Conservation (phyloP, 2,888 invertebrate species). For the Athrips mouffetella region DNA sequence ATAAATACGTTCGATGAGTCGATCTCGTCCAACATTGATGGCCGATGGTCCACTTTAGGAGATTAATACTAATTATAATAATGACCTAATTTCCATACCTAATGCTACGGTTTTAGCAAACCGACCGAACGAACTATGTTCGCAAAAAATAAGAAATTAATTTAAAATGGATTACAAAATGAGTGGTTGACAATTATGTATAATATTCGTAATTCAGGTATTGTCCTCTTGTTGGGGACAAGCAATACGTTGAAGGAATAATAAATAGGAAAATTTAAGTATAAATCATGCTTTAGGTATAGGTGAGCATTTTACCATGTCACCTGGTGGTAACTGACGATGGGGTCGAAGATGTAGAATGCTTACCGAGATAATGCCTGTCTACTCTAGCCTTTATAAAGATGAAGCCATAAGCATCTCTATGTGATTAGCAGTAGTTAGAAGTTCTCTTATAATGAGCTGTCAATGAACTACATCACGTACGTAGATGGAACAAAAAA, state of each 20-base stretch:
- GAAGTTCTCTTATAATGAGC: slow-evolving; percentile 11
- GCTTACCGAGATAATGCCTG: too few species aligned
- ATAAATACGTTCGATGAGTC: slow-evolving; percentile 15
- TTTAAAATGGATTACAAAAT: slow-evolving; percentile 6
- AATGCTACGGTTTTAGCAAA: slow-evolving; percentile 44
- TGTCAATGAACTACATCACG: slow-evolving; percentile 22
- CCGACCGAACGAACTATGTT: neutral
- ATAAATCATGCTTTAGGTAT: too few species aligned
- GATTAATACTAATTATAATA: slow-evolving; percentile 57
- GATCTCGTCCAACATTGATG: slow-evolving; percentile 12
- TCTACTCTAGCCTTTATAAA: neutral
- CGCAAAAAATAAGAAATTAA: slow-evolving; percentile 15
- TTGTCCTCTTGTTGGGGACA: neutral
- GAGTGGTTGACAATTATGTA: neutral
- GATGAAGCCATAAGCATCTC: slow-evolving; percentile 17
- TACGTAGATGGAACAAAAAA: slow-evolving; percentile 47
- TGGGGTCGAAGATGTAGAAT: too few species aligned
- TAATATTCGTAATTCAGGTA: slow-evolving; percentile 5
- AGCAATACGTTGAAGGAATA: neutral
- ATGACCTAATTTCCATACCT: slow-evolving; percentile 54
- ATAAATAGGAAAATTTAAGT: neutral
- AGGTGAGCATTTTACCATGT: too few species aligned
- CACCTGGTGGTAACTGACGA: too few species aligned
- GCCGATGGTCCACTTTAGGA: slow-evolving; percentile 34
- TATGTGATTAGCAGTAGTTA: slow-evolving; percentile 10